Percentiles rank a stretch among this genome's conserved stretches.
Evolutionary conservation across 2,888 invertebrate genomes (phyloP).

Genomic region (Phyto melanocephala): DNA sequence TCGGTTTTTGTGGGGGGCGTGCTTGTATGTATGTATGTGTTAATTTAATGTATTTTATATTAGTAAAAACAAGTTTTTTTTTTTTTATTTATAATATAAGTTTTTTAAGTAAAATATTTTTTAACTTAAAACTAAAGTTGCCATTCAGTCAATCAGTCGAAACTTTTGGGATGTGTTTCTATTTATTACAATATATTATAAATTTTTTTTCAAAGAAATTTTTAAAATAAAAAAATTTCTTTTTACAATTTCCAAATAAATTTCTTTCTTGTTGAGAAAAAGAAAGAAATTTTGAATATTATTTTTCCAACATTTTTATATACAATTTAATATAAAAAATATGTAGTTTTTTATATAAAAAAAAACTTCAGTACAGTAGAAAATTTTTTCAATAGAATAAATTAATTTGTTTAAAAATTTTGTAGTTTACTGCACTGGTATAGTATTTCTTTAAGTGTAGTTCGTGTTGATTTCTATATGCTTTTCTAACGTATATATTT

Average conservation of each 20-base stretch:
- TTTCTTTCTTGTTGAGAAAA: neutral
- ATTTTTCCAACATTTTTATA: neutral
- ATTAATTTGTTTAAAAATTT: slow-evolving; percentile 45
- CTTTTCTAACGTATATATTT: slow-evolving; percentile 21
- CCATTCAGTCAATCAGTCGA: slow-evolving; percentile 78
- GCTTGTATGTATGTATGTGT: neutral
- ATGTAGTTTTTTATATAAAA: neutral
- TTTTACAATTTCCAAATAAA: slow-evolving; percentile 1
- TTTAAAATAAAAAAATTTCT: slow-evolving; percentile 8
- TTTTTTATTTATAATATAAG: slow-evolving; percentile 56
- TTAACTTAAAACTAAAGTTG: slow-evolving; percentile 66
- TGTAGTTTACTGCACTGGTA: slow-evolving; percentile 59
- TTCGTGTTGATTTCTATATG: slow-evolving; percentile 32
- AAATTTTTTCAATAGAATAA: slow-evolving; percentile 19
- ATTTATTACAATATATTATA: slow-evolving; percentile 57
- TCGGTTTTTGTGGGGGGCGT: neutral
- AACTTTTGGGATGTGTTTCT: slow-evolving; percentile 74
- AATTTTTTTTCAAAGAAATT: slow-evolving; percentile 34
- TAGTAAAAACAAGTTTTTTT: slow-evolving; percentile 50
- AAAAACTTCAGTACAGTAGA: slow-evolving; percentile 4
- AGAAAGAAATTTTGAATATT: slow-evolving; percentile 4
- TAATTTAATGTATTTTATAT: slow-evolving; percentile 24
- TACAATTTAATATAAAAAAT: neutral
- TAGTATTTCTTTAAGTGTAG: slow-evolving; percentile 37
- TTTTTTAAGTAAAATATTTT: slow-evolving; percentile 60